Evolutionary conservation across 1,140 invertebrate species (phyloP).

Genomic region (Drosophila virilis): DNA sequence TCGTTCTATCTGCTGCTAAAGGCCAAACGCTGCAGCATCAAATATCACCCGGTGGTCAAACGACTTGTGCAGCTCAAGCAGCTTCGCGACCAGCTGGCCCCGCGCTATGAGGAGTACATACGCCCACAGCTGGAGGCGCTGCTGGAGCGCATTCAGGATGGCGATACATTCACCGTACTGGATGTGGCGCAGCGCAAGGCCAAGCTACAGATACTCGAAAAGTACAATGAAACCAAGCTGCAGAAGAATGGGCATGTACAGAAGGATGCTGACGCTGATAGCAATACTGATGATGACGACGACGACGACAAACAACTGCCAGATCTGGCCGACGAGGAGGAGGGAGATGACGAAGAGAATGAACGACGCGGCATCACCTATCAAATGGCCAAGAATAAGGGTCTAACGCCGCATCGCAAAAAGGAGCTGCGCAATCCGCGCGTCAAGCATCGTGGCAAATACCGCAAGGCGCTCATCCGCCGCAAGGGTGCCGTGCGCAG

Average conservation of each 20-base stretch:
- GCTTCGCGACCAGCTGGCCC: constrained; percentile 89
- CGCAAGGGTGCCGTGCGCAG: constrained; percentile 94
- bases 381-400: constrained; percentile 97
- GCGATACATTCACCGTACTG: constrained; percentile 84
- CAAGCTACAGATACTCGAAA: constrained; percentile 77
- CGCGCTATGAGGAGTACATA: constrained; percentile 82
- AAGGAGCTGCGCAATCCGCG: constrained; percentile 96
- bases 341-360: constrained; percentile 71
- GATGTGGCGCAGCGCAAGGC: constrained; percentile 72
- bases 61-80: constrained; percentile 91
- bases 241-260: background rate
- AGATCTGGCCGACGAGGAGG: constrained; percentile 71
- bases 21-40: constrained; percentile 88
- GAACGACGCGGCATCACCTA: constrained; percentile 94
- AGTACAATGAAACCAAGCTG: constrained; percentile 49
- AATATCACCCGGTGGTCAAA: constrained; percentile 94
- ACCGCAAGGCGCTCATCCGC: constrained; percentile 93
- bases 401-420: constrained; percentile 93
- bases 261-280: constrained; percentile 38
- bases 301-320: constrained; percentile 65
- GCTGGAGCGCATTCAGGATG: constrained; percentile 85
- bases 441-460: constrained; percentile 96
- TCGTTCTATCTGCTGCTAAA: constrained; percentile 94
- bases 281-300: constrained; percentile 58
- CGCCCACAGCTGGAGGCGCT: constrained; percentile 88